Conservation (phyloP, 2,888 invertebrate species). For the Chloroclystis v-ata region DNA sequence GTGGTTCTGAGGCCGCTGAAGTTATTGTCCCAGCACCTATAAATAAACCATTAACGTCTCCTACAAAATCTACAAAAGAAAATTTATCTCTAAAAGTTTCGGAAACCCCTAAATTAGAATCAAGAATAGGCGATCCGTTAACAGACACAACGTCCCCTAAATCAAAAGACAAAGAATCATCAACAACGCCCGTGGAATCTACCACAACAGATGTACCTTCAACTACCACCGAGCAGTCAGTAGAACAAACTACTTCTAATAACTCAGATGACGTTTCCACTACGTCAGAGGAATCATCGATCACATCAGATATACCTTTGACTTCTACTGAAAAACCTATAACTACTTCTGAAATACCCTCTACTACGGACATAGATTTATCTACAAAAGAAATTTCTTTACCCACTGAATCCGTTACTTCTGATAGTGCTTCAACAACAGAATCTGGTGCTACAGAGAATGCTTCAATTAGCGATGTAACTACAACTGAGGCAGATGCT, state of each 20-base stretch:
- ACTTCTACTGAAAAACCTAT: neutral
- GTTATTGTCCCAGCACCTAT: slow-evolving; percentile 8
- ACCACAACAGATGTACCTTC: slow-evolving; percentile 15
- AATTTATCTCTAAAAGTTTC: neutral
- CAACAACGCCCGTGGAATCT: slow-evolving; percentile 17
- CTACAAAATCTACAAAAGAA: neutral
- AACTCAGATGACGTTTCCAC: neutral
- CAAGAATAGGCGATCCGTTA: slow-evolving; percentile 12
- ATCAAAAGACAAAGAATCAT: slow-evolving; percentile 14
- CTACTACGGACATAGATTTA: neutral
- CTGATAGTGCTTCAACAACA: slow-evolving; percentile 6
- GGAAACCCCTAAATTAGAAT: slow-evolving; percentile 5
- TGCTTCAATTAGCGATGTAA: slow-evolving; percentile 4
- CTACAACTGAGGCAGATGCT: slow-evolving; percentile 16
- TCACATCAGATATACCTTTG: too few relatives aligned
- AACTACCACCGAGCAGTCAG: neutral
- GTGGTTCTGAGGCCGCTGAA: slow-evolving; percentile 34
- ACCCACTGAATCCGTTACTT: slow-evolving; percentile 1
- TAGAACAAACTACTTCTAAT: too few relatives aligned
- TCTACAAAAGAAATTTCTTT: slow-evolving; percentile 4
- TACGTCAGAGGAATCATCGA: neutral
- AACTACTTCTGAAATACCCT: neutral
- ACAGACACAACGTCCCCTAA: neutral
- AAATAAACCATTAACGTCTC: neutral
- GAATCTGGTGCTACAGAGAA: slow-evolving; percentile 6